Base-by-base conservation (phyloP, 2,113 vertebrate genomes). In the Columbina picui region DNA sequence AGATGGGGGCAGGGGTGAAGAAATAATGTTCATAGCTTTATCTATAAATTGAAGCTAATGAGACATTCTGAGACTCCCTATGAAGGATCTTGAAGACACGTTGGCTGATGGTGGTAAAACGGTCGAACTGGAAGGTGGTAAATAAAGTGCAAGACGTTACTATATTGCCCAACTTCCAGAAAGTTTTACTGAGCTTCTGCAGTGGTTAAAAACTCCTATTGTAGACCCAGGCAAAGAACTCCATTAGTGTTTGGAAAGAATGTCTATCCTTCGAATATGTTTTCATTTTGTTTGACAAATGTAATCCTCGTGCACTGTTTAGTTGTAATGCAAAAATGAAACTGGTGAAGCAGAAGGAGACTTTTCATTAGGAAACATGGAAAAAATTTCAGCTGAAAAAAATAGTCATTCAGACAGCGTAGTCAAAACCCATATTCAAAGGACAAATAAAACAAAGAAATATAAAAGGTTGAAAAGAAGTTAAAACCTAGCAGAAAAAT, bases 241-340 rank as follows among this genome's bases (percentile, higher is more conserved):
- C 45, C 30, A 12, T 53, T 25, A 45, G n/a, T 25, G 15, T 82
- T 68, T 77, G 59, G 59, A 92, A 89, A 77, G 21, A 50, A 29
- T 39, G 76, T 39, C 36, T 87, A 14, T 74, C 63, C 52, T 65
- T 91, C 50, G 65, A 84, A 82, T 79, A 52, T 4, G 21, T 29
- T 88, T 89, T 93, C n/a, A 36, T 83, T 78, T 76, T 83, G 49
- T 83, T 91, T 88, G 53, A 84, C 60, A 74, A 80, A 67, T 21
- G 9, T 84, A 83, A 80, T 90, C 59, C 49, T 80, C 55, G 45
- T 59, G 29, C 23, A 47, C 26, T 36, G 34, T 25, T 61, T n/a
- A 73, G 43, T 23, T 80, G 17, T 45, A 93, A 56, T 10, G 52
- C 23, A 71, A 39, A 87, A 78, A 78, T 59, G 16, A 47, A 87